Base-by-base conservation (phyloP, 2,888 invertebrate genomes). In the Maniola hyperantus region DNA sequence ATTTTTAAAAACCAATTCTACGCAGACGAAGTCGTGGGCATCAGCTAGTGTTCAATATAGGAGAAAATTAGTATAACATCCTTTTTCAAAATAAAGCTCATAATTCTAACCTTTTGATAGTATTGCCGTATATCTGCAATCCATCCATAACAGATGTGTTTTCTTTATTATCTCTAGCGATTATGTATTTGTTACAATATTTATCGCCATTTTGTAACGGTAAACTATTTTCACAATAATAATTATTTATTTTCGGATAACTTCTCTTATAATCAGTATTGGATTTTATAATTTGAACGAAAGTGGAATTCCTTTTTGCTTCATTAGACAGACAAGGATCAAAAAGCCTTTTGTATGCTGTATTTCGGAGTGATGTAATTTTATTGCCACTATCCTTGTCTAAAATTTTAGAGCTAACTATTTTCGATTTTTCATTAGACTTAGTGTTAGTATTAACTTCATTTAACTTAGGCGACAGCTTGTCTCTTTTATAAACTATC, bases 401-500 rank as follows among this genome's bases (percentile, higher is more conserved):
- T 42, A 42, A 20, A 57, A 42, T 20, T 11, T 15, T 20, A 6
- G 13, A n/a, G 34, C n/a, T 2, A 55, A 11, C 11, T 26, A 20
- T 6, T 18, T 55, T 36, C 10, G 18, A 4, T 20, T 39, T 39
- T 7, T 55, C 10, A 26, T 44, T n/a, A n/a, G 8, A n/a, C 44
- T 18, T 33, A 18, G 54, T 5, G 5, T 48, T 18, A 18, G 20
- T 1, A 18, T 48, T 39, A 50, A n/a, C 6, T 53, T 68, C 54
- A 15, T 15, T 65, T 20, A n/a, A 8, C 6, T 13, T 11, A 26
- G 36, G 15, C 4, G 50, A 20, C 36, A 18, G 20, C 0, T 67
- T 33, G 60, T 70, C 64, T 48, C 76, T 74, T 46, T 81, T 71
- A 42, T 54, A 58, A 59, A 70, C 66, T 63, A 83, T 82, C 81